Base-by-base conservation (phyloP, 1,140 invertebrate genomes). In the Megalopta genalis region DNA sequence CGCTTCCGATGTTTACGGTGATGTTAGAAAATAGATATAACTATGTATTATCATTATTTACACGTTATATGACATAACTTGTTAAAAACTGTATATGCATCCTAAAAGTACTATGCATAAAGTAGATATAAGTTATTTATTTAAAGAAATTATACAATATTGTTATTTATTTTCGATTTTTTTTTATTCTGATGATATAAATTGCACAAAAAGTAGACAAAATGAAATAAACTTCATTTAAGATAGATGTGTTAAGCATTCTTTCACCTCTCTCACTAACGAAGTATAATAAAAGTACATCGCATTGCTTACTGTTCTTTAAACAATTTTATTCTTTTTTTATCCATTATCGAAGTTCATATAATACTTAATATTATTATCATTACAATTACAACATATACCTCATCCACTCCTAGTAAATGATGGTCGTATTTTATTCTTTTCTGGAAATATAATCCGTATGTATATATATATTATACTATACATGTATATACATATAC, bases 361-460 rank as follows among this genome's bases (percentile, higher is more conserved):
- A 85, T 72, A 86, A 77, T 86, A 79, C 76, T 86, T 81, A 82
- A 27, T 69, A 81, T 77, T 83, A 74, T 62, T 23, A 80, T 77
- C 74, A 73, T 80, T 77, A 84, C 66, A 82, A 73, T 78, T 85
- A 88, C 74, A 83, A 81, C 71, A 79, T 81, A 57, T 74, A 82
- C 12, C 67, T n/a, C 80, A 87, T 57, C 27, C 64, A 73, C 39
- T 80, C 69, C 32, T 14, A 73, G 66, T 57, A 72, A 82, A 86
- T 67, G 71, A 67, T 62, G 64, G 78, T 87, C 78, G 49, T 64
- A 79, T 78, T 72, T 57, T 73, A 79, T 65, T 46, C 60, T 77
- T 82, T 70, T 85, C 79, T 80, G 73, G 80, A 85, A 80, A 77
- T 86, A 86, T 76, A 80, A 57, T 80, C 32, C 32, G 32, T 32